Conservation (phyloP, 2,797 vertebrate species). For the Staurois parvus region DNA sequence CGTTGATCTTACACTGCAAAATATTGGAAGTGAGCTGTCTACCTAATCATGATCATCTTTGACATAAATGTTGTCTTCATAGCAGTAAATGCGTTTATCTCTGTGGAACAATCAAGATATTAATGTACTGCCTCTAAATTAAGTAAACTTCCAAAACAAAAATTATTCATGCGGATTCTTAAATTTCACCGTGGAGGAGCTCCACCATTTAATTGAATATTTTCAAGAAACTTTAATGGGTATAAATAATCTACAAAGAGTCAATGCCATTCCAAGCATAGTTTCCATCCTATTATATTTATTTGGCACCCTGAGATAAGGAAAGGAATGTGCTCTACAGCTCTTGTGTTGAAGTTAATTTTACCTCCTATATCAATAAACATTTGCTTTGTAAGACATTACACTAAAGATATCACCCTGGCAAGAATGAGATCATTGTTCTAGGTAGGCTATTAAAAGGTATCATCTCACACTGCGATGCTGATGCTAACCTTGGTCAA, state of each 20-base stretch:
- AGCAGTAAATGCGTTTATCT: not conserved
- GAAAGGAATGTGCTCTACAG: constrained; percentile 63
- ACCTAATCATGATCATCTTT: not conserved
- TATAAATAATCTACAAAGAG: constrained; percentile 49
- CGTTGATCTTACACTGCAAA: too few relatives aligned
- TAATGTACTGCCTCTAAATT: not conserved
- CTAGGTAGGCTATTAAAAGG: constrained; percentile 72
- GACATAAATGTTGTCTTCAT: not conserved
- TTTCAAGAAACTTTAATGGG: constrained; percentile 32
- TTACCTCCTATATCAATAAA: constrained; percentile 78
- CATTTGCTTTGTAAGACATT: constrained; percentile 75
- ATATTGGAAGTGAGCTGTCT: not conserved
- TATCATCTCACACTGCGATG: constrained; percentile 65
- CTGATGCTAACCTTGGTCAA: constrained; percentile 57
- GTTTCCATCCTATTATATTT: constrained; percentile 63
- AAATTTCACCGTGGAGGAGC: not conserved
- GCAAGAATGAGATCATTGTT: constrained; percentile 77
- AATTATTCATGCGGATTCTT: not conserved
- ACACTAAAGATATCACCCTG: constrained; percentile 71
- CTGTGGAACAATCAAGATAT: not conserved
- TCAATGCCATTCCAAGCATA: constrained; percentile 37
- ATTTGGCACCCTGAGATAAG: constrained; percentile 68
- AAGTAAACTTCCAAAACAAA: not conserved
- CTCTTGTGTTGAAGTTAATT: constrained; percentile 75
- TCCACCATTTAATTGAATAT: constrained; percentile 52